Evolutionary conservation across 2,113 vertebrate genomes (phyloP).

Genomic region (Falcunculus frontatus): DNA sequence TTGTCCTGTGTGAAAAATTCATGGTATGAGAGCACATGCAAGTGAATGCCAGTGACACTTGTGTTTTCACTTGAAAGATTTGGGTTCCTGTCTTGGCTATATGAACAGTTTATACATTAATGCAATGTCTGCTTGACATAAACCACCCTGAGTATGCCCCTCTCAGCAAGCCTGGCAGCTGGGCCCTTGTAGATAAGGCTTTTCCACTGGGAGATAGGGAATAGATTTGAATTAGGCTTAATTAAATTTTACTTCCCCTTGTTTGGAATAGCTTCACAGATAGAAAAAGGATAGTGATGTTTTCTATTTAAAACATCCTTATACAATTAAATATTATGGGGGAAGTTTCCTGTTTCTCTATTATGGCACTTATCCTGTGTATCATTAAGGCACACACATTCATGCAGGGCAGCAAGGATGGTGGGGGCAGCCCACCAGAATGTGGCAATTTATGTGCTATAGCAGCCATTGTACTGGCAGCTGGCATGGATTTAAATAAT

Average conservation of each 20-base stretch:
- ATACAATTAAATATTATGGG: not conserved
- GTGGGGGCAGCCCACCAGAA: not conserved
- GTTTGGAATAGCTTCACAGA: not conserved
- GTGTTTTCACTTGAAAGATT: not conserved
- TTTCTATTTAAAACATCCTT: not conserved
- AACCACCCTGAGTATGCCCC: not conserved
- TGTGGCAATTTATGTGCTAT: not conserved
- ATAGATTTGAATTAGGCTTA: slow-evolving; percentile 10
- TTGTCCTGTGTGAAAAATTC: not conserved
- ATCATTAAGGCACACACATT: not conserved
- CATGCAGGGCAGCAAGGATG: fast-evolving
- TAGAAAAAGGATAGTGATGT: not conserved
- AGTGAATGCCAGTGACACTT: not conserved
- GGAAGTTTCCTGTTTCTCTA: not conserved
- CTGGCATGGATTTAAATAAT: not conserved
- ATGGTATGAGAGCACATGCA: not conserved
- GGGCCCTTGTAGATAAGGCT: slow-evolving; percentile 22
- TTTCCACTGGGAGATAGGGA: not conserved
- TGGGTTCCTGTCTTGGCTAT: not conserved
- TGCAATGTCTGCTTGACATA: not conserved
- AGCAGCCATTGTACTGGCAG: not conserved
- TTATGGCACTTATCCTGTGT: not conserved
- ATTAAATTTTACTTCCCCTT: slow-evolving; percentile 13
- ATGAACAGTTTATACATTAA: not conserved
- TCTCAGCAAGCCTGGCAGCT: not conserved